These are phyloP conservation scores for Penaeus vannamei DNA, from an alignment of 1,140 invertebrate genomes.

Conservation along the genomic window DNA sequence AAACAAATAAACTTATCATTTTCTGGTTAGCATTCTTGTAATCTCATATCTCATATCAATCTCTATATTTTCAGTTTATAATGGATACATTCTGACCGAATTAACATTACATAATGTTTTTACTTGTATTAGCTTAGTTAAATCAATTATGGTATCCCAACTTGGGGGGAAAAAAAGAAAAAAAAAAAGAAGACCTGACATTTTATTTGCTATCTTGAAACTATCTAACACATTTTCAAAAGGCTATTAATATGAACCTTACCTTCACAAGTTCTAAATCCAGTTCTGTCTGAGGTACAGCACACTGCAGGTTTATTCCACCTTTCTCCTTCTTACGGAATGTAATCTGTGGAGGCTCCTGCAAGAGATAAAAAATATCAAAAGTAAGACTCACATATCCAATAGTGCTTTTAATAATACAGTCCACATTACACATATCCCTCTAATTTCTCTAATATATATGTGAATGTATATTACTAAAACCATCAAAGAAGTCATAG, in stretches of 20 bases:
- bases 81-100: too few species aligned
- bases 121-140: background rate
- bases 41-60: too few species aligned
- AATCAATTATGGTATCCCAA: background rate
- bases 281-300: conserved; percentile 90
- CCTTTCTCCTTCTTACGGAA: conserved; percentile 99
- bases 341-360: conserved; percentile 96
- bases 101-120: background rate
- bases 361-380: conserved; percentile 70
- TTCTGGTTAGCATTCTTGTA: too few species aligned
- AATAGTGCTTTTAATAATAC: background rate
- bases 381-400: background rate
- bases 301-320: conserved; percentile 89
- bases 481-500: too few species aligned
- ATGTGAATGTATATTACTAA: too few species aligned
- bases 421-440: too few species aligned
- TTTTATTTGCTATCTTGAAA: too few species aligned
- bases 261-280: conserved; percentile 93
- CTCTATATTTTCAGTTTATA: too few species aligned
- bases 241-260: background rate
- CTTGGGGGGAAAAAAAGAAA: conserved; percentile 1
- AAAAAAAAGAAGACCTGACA: background rate
- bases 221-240: conserved; percentile 2
- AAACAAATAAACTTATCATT: too few species aligned
- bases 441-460: too few species aligned